These are phyloP conservation scores for Seira ritae DNA, from an alignment of 2,888 invertebrate genomes.

Conservation along the genomic window DNA sequence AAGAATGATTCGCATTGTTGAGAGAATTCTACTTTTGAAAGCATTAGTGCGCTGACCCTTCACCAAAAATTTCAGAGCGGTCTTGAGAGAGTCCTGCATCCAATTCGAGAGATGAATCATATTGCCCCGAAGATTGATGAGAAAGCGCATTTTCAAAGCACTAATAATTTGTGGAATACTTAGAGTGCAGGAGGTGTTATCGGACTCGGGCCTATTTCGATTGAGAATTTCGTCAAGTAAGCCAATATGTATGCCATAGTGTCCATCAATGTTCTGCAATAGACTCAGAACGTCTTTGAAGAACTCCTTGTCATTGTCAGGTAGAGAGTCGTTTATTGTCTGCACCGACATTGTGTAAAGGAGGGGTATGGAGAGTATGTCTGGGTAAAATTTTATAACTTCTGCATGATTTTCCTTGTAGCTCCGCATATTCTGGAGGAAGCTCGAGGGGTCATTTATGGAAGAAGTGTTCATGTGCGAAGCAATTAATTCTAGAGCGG, in stretches of 20 bases:
- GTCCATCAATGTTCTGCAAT: constrained; percentile 20
- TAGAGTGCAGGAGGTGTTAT: too few species aligned
- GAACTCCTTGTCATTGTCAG: not conserved
- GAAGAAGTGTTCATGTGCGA: too few species aligned
- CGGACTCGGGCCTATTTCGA: too few species aligned
- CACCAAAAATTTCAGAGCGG: not conserved
- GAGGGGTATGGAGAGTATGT: not conserved
- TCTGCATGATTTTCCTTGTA: not conserved
- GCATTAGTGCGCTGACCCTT: too few species aligned
- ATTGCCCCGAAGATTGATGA: constrained; percentile 2
- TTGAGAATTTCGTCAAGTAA: not conserved
- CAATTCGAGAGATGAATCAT: not conserved
- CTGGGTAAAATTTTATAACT: not conserved
- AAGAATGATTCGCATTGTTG: not conserved
- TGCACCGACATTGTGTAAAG: not conserved
- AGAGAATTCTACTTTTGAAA: not conserved
- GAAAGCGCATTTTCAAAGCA: too few species aligned
- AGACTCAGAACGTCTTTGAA: not conserved
- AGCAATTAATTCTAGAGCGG: too few species aligned
- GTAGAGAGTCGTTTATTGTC: not conserved
- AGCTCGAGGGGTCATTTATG: not conserved
- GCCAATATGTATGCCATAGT: not conserved
- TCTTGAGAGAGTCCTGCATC: constrained; percentile 5
- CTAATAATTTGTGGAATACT: too few species aligned
- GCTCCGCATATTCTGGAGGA: not conserved